Base-by-base conservation (phyloP, 2,113 vertebrate genomes). In the Aepyceros melampus region DNA sequence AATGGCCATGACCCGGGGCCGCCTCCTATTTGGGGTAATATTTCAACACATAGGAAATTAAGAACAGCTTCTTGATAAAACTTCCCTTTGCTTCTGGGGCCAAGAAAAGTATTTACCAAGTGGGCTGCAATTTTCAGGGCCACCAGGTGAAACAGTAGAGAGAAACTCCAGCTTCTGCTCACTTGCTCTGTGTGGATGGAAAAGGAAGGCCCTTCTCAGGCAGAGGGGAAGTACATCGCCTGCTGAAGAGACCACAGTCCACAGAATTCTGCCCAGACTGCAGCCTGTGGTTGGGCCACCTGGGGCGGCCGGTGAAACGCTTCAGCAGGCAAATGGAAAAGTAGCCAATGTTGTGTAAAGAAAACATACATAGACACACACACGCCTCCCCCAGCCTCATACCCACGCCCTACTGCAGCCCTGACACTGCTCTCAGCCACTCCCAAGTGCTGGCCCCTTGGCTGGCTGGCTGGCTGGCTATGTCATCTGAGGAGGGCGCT, bases 11-110 rank as follows among this genome's bases (percentile, higher is more conserved):
- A 74, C 67, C 67, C 36, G 25, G 45, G 4, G 49, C 90, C n/a
- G 71, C 90, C 40, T 95, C 15, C 93, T 93, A 60, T 84, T 95
- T 45, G 3, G 91, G n/a, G n/a, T 93, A 43, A 87, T 82, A 95
- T 87, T 96, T 96, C 85, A 97, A 51, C 74, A 45, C 95, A 55
- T 88, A 40, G n/a, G 31, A 94, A 87, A 95, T 85, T 56, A 97
- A 86, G 56, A 95, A 45, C 33, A 96, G 85, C 78, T 89, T 95
- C 92, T 94, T 93, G 25, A 62, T 62, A 74, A 90, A 94, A 90
- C 43, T 53, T 83, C 31, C 87, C 31, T 97, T 49, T 25, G 36
- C 55, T 86, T 94, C 81, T 21, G 47, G 89, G 49, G 87, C 87
- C 92, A 84, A 88, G 76, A 78, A 88, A 94, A 67, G 56, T 64